Evolutionary conservation across 2,113 vertebrate genomes (phyloP), one percentile per base, ranked within the genome.

Genomic region (Choloepus hoffmanni): DNA sequence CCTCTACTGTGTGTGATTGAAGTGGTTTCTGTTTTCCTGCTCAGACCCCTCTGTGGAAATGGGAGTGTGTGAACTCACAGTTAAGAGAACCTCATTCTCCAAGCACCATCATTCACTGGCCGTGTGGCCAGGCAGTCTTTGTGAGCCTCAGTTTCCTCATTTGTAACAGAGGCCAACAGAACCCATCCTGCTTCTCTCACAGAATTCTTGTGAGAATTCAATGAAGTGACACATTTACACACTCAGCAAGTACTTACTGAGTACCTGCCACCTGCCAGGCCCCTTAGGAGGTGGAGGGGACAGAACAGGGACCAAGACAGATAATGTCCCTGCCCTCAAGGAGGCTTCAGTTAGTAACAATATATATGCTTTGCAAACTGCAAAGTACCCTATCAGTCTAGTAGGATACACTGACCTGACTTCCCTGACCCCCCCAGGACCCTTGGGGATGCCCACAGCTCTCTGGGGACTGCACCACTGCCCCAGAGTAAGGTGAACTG

Each of bases 101-200:
- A 2, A 23, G 43, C 30, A 36, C 50, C 4, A 6, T 53, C 58
- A 23, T 36, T 63, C 36, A 12, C 16, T 63, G 28, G 16, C 58
- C 85, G 40, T 13, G 11, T 21, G 60, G 33, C 70, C 40, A 33
- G 53, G 50, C 65, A 24, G 16, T 83, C 33, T 60, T 73, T 10
- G 21, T 4, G 76, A 90, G 53, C 60, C 60, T 77, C 70, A 8
- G 68, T 95, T 79, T 92, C 93, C 74, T 92, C 50, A 9, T 87
- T 26, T 77, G 28, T 85, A 63, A 48, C 24, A 50, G 60, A 48
- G 36, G 23, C 85, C 74, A 19, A 14, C 5, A 14, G 48, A n/a
- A 65, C 18, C 58, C 55, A 5, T 26, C 40, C 77, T 65, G 48
- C 43, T 76, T 28, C 50, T 87, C 65, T 92, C 50, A 12, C 3